These are phyloP conservation scores for Reticulitermes speratus DNA, from an alignment of 1,140 invertebrate species.

Conservation along the genomic window DNA sequence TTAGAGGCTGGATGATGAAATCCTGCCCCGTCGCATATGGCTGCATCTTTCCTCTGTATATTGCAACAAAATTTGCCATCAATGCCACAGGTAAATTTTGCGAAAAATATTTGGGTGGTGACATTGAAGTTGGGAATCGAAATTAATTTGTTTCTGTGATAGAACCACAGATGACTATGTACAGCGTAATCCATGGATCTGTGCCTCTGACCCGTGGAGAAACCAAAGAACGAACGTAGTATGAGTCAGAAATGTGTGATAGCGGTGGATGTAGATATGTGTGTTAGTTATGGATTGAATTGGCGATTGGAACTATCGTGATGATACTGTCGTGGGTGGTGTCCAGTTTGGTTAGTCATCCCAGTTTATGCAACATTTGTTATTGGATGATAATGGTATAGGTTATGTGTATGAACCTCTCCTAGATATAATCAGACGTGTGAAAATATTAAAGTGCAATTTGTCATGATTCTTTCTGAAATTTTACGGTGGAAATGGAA, in stretches of 20 bases:
- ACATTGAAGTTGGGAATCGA: too few relatives aligned
- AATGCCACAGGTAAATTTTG: too few relatives aligned
- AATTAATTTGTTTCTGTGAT: too few relatives aligned
- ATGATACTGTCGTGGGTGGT: background rate
- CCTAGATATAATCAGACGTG: background rate
- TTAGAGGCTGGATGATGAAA: too few relatives aligned
- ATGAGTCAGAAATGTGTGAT: background rate
- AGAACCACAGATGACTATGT: too few relatives aligned
- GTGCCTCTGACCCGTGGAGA: too few relatives aligned
- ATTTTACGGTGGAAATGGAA: constrained; percentile 35
- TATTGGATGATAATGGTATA: background rate
- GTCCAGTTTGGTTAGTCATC: background rate
- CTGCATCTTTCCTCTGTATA: too few relatives aligned
- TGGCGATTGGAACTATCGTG: background rate
- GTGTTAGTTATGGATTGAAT: background rate
- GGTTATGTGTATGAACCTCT: background rate
- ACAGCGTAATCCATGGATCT: too few relatives aligned
- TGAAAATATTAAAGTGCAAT: background rate
- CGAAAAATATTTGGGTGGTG: too few relatives aligned
- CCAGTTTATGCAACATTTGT: background rate
- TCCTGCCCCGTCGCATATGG: too few relatives aligned
- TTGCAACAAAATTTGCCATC: too few relatives aligned
- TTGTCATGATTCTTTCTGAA: constrained; percentile 32
- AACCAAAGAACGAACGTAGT: too few relatives aligned
- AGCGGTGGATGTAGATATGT: background rate